A percentile compares a stretch with the other conserved stretches of the same genome.
phyloP scores from a whole-genome alignment of 2,797 vertebrate species.

The Tapirus indicus region DNA sequence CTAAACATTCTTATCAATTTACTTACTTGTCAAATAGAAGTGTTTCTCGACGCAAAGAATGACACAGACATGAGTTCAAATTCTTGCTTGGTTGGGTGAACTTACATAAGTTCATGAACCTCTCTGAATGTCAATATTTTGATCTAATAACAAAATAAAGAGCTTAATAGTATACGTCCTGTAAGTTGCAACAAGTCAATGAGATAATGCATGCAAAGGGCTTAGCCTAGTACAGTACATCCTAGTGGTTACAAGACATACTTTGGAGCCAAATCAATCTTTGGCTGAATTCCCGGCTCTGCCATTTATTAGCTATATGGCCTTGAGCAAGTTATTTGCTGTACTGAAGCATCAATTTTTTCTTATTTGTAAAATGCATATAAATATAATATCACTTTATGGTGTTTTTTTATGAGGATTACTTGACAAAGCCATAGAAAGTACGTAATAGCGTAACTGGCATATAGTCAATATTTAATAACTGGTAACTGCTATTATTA shows the following conservation, averaged over 20 bases:
- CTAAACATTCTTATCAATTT: not conserved
- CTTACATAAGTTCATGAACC: not conserved
- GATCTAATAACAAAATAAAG: constrained; percentile 30
- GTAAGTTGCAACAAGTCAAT: not conserved
- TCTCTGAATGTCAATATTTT: constrained; percentile 23
- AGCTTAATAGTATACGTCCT: not conserved
- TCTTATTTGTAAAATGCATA: constrained; percentile 52
- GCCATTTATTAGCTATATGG: constrained; percentile 6
- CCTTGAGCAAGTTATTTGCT: constrained; percentile 32
- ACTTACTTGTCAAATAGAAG: not conserved
- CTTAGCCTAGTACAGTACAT: not conserved
- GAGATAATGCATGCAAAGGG: not conserved
- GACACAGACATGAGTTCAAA: not conserved
- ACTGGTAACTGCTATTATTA: not conserved
- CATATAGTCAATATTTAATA: not conserved
- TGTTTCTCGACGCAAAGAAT: not conserved
- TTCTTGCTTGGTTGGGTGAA: not conserved
- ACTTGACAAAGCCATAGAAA: constrained; percentile 46
- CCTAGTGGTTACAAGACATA: not conserved
- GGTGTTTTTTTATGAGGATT: constrained; percentile 40
- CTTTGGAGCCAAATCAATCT: constrained; percentile 54
- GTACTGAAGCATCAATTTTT: not conserved
- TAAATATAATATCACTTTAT: constrained; percentile 53
- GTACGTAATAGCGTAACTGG: constrained; percentile 32
- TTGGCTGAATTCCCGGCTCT: constrained; percentile 57